These are phyloP conservation scores for Vulpes lagopus DNA, from an alignment of 2,113 vertebrate species.

Conservation along the genomic window DNA sequence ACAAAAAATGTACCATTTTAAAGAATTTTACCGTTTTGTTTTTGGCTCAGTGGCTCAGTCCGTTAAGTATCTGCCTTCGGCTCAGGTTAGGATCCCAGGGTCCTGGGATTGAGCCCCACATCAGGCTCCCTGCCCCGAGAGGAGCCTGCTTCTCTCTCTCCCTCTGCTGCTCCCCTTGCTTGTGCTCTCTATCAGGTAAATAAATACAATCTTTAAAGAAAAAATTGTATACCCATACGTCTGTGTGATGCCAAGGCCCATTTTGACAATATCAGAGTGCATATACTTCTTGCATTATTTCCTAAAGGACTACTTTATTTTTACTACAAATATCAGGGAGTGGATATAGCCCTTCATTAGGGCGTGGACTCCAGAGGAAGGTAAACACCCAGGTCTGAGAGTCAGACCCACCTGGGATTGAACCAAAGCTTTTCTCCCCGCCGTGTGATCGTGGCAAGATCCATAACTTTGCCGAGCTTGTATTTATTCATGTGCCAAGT, in stretches of 20 bases:
- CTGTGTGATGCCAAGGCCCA: not conserved
- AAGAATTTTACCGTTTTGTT: not conserved
- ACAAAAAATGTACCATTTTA: not conserved
- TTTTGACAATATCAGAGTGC: not conserved
- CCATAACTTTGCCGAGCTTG: not conserved
- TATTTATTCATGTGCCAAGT: not conserved
- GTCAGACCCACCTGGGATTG: not conserved
- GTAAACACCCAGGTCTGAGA: not conserved
- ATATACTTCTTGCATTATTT: not conserved
- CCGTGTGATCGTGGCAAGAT: not conserved
- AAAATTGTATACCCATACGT: no score
- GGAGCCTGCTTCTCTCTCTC: not conserved
- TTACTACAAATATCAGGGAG: not conserved
- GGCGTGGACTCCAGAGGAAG: not conserved
- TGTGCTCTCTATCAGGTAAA: not conserved
- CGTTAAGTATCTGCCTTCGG: not conserved
- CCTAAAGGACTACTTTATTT: not conserved
- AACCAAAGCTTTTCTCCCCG: not conserved
- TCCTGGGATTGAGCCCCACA: not conserved
- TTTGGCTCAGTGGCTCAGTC: not conserved
- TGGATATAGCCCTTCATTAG: not conserved
- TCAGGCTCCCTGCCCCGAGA: accelerated
- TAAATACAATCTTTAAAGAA: not conserved
- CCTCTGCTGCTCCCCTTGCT: no score
- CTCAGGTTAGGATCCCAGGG: not conserved